A percentile compares a stretch with the other conserved stretches of the same genome.
Evolutionary conservation across 2,888 invertebrate genomes (phyloP).

Genomic region (Phaedon cochleariae): DNA sequence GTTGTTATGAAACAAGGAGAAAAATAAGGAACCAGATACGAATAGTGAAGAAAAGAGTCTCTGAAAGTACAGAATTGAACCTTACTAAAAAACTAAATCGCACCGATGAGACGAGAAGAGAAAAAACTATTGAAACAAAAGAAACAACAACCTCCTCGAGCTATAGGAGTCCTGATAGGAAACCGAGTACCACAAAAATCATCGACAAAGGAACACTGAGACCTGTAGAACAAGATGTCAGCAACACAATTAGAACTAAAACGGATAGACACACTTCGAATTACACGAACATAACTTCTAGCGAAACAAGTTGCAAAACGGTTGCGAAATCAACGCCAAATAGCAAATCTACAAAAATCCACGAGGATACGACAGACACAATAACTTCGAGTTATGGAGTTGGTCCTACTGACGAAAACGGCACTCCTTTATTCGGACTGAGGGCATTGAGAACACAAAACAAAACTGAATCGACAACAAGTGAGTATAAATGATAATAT

Average conservation of each 20-base stretch:
- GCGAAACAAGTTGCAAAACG: slow-evolving; percentile 21
- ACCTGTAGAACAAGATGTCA: background rate
- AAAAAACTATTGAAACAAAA: slow-evolving; percentile 7
- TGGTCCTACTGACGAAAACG: slow-evolving; percentile 83
- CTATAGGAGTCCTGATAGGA: slow-evolving; percentile 42
- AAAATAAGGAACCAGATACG: slow-evolving; percentile 81
- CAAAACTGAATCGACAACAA: slow-evolving; percentile 69
- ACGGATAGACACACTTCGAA: background rate
- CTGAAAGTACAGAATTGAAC: slow-evolving; percentile 53
- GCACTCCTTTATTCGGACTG: slow-evolving; percentile 81
- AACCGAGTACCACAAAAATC: slow-evolving; percentile 14
- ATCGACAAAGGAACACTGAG: slow-evolving; percentile 48
- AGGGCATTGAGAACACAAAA: slow-evolving; percentile 72
- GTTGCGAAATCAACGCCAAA: background rate
- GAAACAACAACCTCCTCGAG: slow-evolving; percentile 25
- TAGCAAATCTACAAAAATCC: slow-evolving; percentile 57
- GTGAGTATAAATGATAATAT: slow-evolving; percentile 63
- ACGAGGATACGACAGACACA: slow-evolving; percentile 66
- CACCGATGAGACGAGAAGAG: slow-evolving; percentile 15
- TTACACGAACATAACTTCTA: background rate
- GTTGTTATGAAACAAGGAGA: slow-evolving; percentile 79
- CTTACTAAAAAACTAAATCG: slow-evolving; percentile 36
- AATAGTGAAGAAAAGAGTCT: slow-evolving; percentile 70
- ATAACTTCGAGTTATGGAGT: slow-evolving; percentile 85
- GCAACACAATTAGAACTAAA: background rate